A percentile compares a stretch with the other conserved stretches of the same genome.
Conservation (phyloP, 2,888 invertebrate genomes). For the Germaria angustata region DNA sequence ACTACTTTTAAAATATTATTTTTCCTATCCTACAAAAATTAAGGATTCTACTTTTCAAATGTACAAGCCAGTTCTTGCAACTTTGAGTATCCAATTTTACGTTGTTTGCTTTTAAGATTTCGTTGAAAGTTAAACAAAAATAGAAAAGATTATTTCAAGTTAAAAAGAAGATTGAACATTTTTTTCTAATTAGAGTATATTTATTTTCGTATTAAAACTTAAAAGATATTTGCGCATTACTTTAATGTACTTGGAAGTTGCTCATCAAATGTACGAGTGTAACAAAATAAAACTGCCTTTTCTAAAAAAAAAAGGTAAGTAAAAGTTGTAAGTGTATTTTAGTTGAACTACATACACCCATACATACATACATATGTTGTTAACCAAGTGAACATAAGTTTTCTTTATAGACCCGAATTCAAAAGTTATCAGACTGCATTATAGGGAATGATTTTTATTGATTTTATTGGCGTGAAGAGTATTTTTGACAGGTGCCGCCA, state of each 20-base stretch:
- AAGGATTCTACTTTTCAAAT: not conserved
- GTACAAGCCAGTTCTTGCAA: not conserved
- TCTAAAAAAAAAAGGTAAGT: too few species aligned
- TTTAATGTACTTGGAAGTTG: not conserved
- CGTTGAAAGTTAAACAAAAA: not conserved
- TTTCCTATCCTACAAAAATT: not conserved
- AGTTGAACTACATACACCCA: too few species aligned
- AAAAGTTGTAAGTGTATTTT: too few species aligned
- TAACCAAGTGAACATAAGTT: too few species aligned
- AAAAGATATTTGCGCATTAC: not conserved
- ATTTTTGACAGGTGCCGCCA: too few species aligned
- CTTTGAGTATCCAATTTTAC: too few species aligned
- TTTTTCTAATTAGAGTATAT: not conserved
- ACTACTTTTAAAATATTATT: not conserved
- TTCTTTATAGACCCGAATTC: too few species aligned
- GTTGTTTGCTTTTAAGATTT: not conserved
- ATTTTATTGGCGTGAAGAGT: too few species aligned
- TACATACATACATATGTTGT: too few species aligned
- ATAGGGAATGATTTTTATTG: too few species aligned
- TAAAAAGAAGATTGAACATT: not conserved
- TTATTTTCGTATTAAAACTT: constrained; percentile 10
- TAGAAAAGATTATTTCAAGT: not conserved
- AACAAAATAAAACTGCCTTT: too few species aligned
- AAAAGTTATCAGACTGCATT: too few species aligned
- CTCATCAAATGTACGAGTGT: not conserved